These are phyloP conservation scores for Syngnathus scovelli DNA, from an alignment of 2,113 vertebrate species.

Conservation along the genomic window DNA sequence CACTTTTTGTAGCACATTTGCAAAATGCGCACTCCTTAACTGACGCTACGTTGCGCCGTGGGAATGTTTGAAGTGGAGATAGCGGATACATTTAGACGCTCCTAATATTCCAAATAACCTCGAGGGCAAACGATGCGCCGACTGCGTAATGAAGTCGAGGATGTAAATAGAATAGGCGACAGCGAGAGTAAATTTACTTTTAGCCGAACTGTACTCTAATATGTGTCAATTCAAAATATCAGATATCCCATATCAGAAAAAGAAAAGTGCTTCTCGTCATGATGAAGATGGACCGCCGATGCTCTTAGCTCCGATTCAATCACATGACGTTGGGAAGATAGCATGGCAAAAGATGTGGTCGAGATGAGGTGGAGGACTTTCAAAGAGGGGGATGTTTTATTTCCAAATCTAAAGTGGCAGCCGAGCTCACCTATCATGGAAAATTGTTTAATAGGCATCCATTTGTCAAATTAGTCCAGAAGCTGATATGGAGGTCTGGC, in stretches of 20 bases:
- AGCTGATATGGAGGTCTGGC: constrained; percentile 56
- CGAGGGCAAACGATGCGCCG: neutral
- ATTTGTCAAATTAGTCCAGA: constrained; percentile 67
- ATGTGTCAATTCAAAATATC: neutral
- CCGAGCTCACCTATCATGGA: constrained; percentile 37
- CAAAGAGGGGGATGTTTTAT: constrained; percentile 30
- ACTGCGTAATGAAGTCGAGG: neutral
- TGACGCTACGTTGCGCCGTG: neutral
- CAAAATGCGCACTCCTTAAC: neutral
- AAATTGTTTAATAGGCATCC: constrained; percentile 56
- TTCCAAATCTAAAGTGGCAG: constrained; percentile 56
- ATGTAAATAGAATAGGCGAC: neutral
- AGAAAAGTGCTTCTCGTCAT: neutral
- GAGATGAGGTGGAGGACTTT: constrained; percentile 28
- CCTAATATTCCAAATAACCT: neutral
- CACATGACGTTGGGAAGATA: constrained; percentile 34
- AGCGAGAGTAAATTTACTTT: neutral
- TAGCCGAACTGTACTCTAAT: too few relatives aligned
- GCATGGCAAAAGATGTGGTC: constrained; percentile 29
- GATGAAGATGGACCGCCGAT: constrained; percentile 23
- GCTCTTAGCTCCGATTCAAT: constrained; percentile 43
- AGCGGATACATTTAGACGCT: neutral
- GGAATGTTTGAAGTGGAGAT: neutral
- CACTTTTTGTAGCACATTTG: neutral
- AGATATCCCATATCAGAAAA: neutral